These are phyloP conservation scores for Limnephilus lunatus DNA, from an alignment of 2,888 invertebrate species.

Conservation along the genomic window DNA sequence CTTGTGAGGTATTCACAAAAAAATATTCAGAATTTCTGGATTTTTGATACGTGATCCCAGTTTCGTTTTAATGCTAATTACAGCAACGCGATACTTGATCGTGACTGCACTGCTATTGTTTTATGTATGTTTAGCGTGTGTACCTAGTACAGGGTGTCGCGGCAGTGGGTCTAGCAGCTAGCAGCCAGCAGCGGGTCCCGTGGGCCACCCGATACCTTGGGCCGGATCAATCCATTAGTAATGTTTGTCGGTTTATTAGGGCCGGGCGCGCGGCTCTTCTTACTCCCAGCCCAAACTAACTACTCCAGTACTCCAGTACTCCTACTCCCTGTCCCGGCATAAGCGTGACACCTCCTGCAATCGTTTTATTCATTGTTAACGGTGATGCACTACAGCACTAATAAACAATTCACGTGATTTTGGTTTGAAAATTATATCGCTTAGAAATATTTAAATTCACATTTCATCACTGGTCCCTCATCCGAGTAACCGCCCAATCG, in stretches of 20 bases:
- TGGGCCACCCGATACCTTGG: constrained; percentile 51
- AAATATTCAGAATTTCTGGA: not conserved
- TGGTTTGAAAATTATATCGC: too few relatives aligned
- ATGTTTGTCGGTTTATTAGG: constrained; percentile 66
- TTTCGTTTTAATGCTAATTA: not conserved
- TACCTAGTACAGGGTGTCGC: constrained; percentile 2
- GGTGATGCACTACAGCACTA: too few relatives aligned
- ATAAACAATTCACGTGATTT: too few relatives aligned
- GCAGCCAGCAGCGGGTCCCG: not conserved
- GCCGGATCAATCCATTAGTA: constrained; percentile 66
- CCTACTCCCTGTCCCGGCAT: too few relatives aligned
- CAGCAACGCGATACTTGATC: not conserved
- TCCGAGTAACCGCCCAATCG: too few relatives aligned
- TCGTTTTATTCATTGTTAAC: not conserved
- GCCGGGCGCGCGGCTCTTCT: constrained; percentile 52
- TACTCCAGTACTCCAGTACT: not conserved
- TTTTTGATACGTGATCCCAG: not conserved
- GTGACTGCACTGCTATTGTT: not conserved
- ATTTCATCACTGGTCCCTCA: too few relatives aligned
- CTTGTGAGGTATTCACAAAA: too few relatives aligned
- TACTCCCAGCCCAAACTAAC: constrained; percentile 33
- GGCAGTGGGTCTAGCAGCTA: constrained; percentile 10
- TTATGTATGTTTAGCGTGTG: not conserved
- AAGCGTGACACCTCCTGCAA: not conserved
- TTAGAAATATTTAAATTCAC: too few relatives aligned